These are phyloP conservation scores for Chrysaora quinquecirrha DNA, from an alignment of 30 jellyfish, hydroid and myxozoan genomes.

Conservation along the genomic window DNA sequence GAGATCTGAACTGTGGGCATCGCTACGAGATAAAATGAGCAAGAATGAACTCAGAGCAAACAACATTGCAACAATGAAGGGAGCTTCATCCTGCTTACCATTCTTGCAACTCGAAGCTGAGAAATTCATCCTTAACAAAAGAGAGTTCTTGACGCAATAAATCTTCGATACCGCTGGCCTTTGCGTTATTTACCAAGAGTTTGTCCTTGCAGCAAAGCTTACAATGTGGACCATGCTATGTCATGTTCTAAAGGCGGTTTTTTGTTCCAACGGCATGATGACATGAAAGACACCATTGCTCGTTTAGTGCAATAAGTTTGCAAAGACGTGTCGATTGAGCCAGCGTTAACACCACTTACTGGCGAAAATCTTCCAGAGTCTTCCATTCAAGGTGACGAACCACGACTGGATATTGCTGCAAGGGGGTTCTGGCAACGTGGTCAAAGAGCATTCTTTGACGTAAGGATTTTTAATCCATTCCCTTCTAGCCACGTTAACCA, in stretches of 20 bases:
- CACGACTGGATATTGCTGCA: neutral
- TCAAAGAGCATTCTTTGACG: neutral
- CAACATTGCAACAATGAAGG: too few relatives aligned
- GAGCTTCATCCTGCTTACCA: neutral
- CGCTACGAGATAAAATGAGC: too few relatives aligned
- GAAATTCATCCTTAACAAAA: neutral
- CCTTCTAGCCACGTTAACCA: neutral
- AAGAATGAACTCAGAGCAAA: too few relatives aligned
- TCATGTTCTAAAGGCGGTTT: neutral
- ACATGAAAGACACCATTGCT: neutral
- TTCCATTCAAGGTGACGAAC: neutral
- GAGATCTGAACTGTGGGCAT: too few relatives aligned
- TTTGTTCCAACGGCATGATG: neutral
- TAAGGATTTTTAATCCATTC: neutral
- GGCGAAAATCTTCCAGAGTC: neutral
- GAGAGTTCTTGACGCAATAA: neutral
- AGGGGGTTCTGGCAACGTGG: neutral
- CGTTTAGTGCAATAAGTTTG: neutral
- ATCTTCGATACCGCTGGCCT: neutral
- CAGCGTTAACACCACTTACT: neutral
- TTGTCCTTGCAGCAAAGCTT: neutral
- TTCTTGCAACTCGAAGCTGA: neutral
- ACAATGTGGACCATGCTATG: neutral
- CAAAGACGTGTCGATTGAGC: neutral
- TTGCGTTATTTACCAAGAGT: neutral